phyloP scores from a whole-genome alignment of 2,888 invertebrate genomes.

The Laspeyria flexula region DNA sequence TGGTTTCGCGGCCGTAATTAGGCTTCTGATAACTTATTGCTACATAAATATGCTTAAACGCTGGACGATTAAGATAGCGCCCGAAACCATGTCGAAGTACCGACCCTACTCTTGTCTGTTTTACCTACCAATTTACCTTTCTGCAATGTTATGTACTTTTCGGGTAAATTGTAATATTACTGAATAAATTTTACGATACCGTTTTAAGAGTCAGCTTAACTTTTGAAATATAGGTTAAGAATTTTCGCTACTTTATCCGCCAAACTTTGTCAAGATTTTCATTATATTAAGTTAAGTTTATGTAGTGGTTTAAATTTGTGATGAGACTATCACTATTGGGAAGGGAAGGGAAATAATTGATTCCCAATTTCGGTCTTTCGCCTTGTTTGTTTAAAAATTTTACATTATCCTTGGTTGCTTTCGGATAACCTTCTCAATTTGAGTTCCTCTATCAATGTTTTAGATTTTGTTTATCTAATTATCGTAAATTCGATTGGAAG shows the following conservation, averaged over 20 bases:
- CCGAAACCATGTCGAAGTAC: constrained; percentile 59
- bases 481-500: too few species aligned
- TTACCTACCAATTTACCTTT: constrained; percentile 59
- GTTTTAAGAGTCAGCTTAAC: constrained; percentile 26
- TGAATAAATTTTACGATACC: constrained; percentile 46
- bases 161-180: constrained; percentile 57
- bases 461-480: too few species aligned
- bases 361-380: neutral
- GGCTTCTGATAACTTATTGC: constrained; percentile 83
- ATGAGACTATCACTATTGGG: neutral
- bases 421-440: too few species aligned
- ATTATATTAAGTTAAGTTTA: constrained; percentile 4
- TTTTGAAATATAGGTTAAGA: constrained; percentile 23
- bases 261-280: neutral
- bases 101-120: constrained; percentile 57
- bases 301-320: constrained; percentile 2
- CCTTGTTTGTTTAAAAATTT: neutral
- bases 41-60: constrained; percentile 80
- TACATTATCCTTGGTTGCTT: neutral
- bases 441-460: too few species aligned
- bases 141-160: constrained; percentile 57
- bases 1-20: constrained; percentile 85
- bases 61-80: constrained; percentile 78
- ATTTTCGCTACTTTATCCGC: constrained; percentile 8
- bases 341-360: too few species aligned